Evolutionary conservation across 2,113 vertebrate species (phyloP).

Genomic region (Cygnus buccinator): DNA sequence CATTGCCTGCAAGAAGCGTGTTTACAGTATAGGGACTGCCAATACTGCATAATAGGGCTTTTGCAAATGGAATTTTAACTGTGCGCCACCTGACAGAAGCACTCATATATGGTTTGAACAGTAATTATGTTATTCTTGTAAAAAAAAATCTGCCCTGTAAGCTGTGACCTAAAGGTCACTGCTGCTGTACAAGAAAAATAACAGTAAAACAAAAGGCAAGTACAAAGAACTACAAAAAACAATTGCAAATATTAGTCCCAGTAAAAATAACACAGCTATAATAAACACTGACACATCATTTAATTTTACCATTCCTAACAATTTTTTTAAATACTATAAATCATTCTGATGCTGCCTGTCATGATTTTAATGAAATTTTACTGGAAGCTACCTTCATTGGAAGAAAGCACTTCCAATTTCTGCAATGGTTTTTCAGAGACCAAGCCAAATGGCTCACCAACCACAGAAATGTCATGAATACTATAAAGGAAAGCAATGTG

Average conservation of each 20-base stretch:
- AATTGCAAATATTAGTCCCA: neutral
- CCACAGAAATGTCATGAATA: neutral
- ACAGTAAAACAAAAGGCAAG: neutral
- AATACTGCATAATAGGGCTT: neutral
- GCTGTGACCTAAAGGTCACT: neutral
- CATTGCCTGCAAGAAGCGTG: neutral
- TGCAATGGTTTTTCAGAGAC: neutral
- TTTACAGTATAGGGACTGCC: neutral
- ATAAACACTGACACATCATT: neutral
- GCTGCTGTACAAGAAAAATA: neutral
- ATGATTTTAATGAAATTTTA: neutral
- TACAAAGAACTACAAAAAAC: neutral
- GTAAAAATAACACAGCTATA: neutral
- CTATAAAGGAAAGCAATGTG: neutral
- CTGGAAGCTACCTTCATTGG: neutral
- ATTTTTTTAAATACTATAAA: neutral
- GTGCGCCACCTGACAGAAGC: conserved; percentile 17
- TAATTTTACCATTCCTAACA: neutral
- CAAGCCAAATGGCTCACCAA: neutral
- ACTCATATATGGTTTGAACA: neutral
- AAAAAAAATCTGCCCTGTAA: conserved; percentile 32
- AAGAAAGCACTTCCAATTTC: neutral
- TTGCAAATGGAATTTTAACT: conserved; percentile 8
- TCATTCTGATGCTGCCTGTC: neutral
- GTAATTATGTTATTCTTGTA: conserved; percentile 46